Percentiles rank a stretch among this genome's conserved stretches.
These are phyloP conservation scores for Enteromius thamalakanensis DNA, from an alignment of 2,797 vertebrate species.

Conservation along the genomic window DNA sequence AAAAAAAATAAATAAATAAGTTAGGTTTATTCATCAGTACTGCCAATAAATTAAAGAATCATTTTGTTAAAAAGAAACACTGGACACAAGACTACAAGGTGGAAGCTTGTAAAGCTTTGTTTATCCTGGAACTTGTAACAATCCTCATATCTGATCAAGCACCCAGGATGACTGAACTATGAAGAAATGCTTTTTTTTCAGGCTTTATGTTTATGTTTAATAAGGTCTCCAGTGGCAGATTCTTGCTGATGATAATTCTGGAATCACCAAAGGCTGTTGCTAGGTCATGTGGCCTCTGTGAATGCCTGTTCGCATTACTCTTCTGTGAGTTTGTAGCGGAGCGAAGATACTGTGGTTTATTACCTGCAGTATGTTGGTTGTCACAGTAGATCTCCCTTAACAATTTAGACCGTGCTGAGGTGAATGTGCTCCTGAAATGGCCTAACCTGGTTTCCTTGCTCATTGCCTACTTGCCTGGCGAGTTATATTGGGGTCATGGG, in stretches of 20 bases:
- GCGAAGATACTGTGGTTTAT: conserved; percentile 43
- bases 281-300: conserved; percentile 32
- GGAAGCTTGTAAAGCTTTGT: conserved; percentile 36
- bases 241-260: conserved; percentile 44
- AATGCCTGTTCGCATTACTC: conserved; percentile 44
- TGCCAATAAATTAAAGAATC: background rate
- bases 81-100: background rate
- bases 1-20: background rate
- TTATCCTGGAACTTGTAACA: conserved; percentile 39
- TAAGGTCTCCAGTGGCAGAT: conserved; percentile 50
- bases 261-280: conserved; percentile 47
- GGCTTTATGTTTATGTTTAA: conserved; percentile 48
- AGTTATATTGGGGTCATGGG: conserved; percentile 36
- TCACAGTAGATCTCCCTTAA: conserved; percentile 48
- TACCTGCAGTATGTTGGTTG: conserved; percentile 49
- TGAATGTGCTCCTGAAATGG: conserved; percentile 40
- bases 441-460: conserved; percentile 41
- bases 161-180: conserved; percentile 17
- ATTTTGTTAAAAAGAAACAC: background rate
- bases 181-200: conserved; percentile 32
- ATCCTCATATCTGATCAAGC: conserved; percentile 44
- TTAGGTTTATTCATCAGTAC: background rate
- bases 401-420: conserved; percentile 29
- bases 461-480: conserved; percentile 12
- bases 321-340: conserved; percentile 20